Evolutionary conservation across 2,113 vertebrate genomes (phyloP).

Genomic region (Redunca redunca): DNA sequence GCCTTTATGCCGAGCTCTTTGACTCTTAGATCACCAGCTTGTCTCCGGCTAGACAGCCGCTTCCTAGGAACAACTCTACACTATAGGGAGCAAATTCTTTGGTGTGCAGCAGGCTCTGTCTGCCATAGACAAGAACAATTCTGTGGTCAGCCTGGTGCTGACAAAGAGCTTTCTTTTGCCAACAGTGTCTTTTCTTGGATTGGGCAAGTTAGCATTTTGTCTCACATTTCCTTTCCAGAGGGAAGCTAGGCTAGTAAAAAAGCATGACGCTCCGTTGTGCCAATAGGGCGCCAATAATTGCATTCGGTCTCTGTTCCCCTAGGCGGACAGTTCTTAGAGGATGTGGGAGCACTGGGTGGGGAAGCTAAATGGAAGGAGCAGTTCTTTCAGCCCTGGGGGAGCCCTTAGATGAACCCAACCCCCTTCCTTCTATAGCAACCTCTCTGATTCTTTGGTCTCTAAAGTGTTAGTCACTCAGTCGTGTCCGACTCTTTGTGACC

Average conservation of each 20-base stretch:
- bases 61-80: not conserved
- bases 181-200: not conserved
- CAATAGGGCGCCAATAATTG: not conserved
- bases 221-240: conserved; percentile 2
- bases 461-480: not conserved
- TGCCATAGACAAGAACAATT: not conserved
- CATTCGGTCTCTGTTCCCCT: not conserved
- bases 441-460: not conserved
- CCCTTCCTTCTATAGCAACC: not conserved
- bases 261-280: not conserved
- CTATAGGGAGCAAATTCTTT: not conserved
- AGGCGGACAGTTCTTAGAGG: not conserved
- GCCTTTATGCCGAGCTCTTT: not conserved
- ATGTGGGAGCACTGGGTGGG: not conserved
- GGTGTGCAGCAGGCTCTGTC: not conserved
- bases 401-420: not conserved
- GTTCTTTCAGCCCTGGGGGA: not conserved
- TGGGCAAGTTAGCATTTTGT: not conserved
- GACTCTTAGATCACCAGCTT: not conserved
- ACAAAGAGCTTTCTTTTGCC: not conserved
- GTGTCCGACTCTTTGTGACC: not conserved
- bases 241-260: not conserved
- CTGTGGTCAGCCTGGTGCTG: not conserved
- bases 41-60: too few species aligned
- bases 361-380: not conserved